Evolutionary conservation across 2,797 vertebrate genomes (phyloP).

Genomic region (Hippopotamyrus pictus): DNA sequence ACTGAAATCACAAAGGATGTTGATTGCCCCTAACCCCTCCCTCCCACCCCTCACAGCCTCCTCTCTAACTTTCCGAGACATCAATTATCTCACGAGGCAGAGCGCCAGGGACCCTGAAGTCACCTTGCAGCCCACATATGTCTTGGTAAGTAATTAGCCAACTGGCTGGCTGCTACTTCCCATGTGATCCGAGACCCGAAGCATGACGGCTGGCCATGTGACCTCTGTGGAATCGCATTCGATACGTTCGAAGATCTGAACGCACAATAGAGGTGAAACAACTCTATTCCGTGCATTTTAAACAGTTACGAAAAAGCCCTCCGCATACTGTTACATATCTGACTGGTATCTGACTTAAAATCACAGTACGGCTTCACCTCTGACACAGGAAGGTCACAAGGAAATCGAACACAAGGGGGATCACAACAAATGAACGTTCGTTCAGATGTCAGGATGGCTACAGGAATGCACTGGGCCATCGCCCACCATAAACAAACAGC

Average conservation of each 20-base stretch:
- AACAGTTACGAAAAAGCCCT: background rate
- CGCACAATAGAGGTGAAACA: background rate
- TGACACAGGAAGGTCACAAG: background rate
- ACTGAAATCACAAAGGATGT: background rate
- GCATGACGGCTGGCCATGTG: background rate
- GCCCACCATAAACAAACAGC: background rate
- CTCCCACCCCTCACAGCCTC: background rate
- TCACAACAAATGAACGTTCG: background rate
- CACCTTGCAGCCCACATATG: background rate
- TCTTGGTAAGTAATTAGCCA: background rate
- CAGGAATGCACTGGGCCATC: background rate
- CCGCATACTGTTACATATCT: background rate
- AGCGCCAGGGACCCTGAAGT: background rate
- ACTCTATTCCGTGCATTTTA: background rate
- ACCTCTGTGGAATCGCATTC: background rate
- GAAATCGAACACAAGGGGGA: background rate
- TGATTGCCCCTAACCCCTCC: background rate
- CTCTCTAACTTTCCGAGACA: background rate
- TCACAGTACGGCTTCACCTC: background rate
- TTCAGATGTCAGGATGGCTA: background rate
- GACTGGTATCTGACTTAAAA: background rate
- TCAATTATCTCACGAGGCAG: background rate
- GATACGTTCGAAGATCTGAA: background rate
- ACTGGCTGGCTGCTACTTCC: background rate
- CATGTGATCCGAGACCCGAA: too few relatives aligned